A percentile compares a stretch with the other conserved stretches of the same genome.
phyloP scores from a whole-genome alignment of 2,888 invertebrate species.

The Campaea margaritaria region DNA sequence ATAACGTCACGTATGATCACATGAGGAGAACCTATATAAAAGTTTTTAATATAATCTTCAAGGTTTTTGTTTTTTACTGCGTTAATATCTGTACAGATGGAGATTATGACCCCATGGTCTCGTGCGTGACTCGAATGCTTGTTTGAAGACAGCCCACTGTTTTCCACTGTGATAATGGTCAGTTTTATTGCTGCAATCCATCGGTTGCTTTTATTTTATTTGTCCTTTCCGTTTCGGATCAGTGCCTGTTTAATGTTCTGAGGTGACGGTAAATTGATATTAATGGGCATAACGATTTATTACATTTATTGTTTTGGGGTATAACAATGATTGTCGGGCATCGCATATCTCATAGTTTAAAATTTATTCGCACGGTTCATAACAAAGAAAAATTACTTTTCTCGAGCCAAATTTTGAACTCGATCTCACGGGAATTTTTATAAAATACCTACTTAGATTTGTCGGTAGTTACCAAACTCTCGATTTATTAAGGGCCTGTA shows the following conservation, averaged over 20 bases:
- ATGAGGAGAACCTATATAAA: too few species aligned
- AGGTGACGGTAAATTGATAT: slow-evolving; percentile 48
- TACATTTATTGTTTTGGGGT: slow-evolving; percentile 23
- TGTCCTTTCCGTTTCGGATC: slow-evolving; percentile 58
- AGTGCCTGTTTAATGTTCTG: slow-evolving; percentile 55
- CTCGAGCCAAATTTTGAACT: too few species aligned
- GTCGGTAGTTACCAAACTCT: background rate
- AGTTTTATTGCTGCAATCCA: slow-evolving; percentile 73
- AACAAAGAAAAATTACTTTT: too few species aligned
- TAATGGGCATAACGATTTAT: slow-evolving; percentile 32
- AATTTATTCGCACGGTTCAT: too few species aligned
- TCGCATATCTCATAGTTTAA: too few species aligned
- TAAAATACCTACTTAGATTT: background rate
- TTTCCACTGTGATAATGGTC: slow-evolving; percentile 49
- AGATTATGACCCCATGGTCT: too few species aligned
- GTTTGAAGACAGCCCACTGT: slow-evolving; percentile 6
- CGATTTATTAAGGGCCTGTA: too few species aligned
- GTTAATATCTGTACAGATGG: too few species aligned
- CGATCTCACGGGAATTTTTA: too few species aligned
- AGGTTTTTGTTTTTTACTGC: too few species aligned
- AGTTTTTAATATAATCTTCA: too few species aligned
- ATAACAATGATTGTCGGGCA: background rate
- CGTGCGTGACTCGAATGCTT: background rate
- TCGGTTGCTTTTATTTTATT: slow-evolving; percentile 70
- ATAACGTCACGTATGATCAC: too few species aligned